A percentile compares a stretch with the other conserved stretches of the same genome.
Evolutionary conservation across 2,113 vertebrate genomes (phyloP).

Genomic region (Anoplopoma fimbria): DNA sequence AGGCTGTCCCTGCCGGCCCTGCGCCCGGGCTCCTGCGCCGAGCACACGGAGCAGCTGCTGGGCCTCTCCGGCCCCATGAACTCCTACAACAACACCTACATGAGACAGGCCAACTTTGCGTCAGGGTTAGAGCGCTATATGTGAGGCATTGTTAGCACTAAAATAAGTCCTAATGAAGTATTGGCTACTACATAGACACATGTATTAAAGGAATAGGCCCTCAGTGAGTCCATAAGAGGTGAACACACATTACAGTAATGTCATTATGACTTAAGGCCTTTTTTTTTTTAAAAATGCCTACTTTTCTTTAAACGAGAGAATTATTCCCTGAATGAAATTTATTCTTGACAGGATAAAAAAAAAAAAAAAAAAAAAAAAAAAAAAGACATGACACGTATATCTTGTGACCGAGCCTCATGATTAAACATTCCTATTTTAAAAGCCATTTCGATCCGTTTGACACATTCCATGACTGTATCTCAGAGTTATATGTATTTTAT

Average conservation of each 20-base stretch:
- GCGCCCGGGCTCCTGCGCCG: conserved; percentile 83
- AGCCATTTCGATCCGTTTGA: conserved; percentile 66
- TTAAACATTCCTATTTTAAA: conserved; percentile 66
- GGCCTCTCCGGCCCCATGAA: conserved; percentile 85
- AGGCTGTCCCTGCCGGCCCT: conserved; percentile 84
- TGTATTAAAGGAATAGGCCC: neutral
- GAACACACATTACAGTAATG: neutral
- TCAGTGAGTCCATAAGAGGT: neutral
- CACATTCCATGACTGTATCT: conserved; percentile 66
- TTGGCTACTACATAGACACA: neutral
- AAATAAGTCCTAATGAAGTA: neutral
- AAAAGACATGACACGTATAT: neutral
- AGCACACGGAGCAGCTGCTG: conserved; percentile 90
- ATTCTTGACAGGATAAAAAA: neutral
- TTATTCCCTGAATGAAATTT: neutral
- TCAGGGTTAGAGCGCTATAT: conserved; percentile 92
- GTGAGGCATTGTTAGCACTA: conserved; percentile 69
- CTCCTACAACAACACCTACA: conserved; percentile 88
- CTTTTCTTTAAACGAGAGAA: neutral
- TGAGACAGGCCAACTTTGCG: conserved; percentile 89
- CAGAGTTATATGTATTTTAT: conserved; percentile 3
- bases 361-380: no score
- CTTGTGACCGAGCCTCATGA: conserved; percentile 54
- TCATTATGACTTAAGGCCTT: neutral
- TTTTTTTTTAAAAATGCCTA: neutral